These are phyloP conservation scores for Nymphalis c-album DNA, from an alignment of 2,888 invertebrate species.

Conservation along the genomic window DNA sequence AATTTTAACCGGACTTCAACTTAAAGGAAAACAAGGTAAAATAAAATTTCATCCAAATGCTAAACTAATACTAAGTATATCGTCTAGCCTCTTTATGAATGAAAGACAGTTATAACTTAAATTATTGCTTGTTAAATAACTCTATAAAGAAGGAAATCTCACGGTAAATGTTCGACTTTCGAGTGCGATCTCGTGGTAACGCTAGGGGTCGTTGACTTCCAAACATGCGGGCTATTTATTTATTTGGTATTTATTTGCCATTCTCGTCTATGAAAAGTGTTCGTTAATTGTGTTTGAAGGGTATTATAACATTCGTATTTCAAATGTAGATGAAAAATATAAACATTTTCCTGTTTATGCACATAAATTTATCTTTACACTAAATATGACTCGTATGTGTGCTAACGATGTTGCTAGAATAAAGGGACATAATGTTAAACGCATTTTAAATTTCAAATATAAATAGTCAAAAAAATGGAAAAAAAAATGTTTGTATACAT, in stretches of 20 bases:
- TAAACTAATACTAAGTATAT: not conserved
- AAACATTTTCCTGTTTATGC: conserved; percentile 23
- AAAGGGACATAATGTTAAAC: not conserved
- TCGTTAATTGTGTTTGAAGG: conserved; percentile 5
- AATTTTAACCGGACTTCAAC: no score
- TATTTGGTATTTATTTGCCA: conserved; percentile 37
- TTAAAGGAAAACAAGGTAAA: no score
- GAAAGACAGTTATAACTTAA: conserved; percentile 11
- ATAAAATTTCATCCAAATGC: no score
- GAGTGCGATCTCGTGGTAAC: conserved; percentile 23
- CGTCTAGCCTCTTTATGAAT: not conserved
- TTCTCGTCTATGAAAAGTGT: conserved; percentile 23
- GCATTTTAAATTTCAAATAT: not conserved
- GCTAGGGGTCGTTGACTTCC: conserved; percentile 41
- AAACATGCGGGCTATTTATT: conserved; percentile 47
- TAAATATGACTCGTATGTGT: conserved; percentile 4
- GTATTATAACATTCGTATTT: conserved; percentile 8
- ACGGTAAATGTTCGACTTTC: conserved; percentile 27
- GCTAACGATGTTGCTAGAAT: not conserved
- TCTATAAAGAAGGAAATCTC: conserved; percentile 29
- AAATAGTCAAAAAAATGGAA: no score
- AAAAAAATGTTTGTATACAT: no score
- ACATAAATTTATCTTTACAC: conserved; percentile 8
- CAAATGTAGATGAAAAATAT: conserved; percentile 8
- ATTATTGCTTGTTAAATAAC: conserved; percentile 8